Conservation (phyloP, 2,113 vertebrate species). For the Spermophilus dauricus region DNA sequence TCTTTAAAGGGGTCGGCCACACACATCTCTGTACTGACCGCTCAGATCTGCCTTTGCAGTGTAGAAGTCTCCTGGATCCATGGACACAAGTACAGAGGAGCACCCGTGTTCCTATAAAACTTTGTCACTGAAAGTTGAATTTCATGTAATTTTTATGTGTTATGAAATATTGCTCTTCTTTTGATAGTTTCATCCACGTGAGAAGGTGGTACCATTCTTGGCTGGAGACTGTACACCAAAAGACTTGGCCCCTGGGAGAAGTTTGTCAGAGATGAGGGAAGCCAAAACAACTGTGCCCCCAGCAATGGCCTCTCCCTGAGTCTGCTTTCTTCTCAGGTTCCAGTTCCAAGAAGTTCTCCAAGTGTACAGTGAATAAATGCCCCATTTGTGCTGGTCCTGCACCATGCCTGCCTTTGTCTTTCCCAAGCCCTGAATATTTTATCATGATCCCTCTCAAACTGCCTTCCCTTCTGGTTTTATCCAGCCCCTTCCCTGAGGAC, state of each 20-base stretch:
- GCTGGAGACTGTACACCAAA: background rate
- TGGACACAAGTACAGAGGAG: background rate
- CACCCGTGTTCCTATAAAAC: background rate
- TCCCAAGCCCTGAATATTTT: background rate
- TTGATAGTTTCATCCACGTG: background rate
- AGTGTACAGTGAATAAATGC: background rate
- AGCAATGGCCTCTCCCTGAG: too few relatives aligned
- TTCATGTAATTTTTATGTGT: background rate
- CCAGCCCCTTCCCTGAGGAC: background rate
- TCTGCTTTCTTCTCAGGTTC: background rate
- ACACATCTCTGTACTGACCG: background rate
- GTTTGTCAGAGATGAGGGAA: too few relatives aligned
- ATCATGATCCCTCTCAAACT: background rate
- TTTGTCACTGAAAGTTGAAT: background rate
- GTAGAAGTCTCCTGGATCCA: too few relatives aligned
- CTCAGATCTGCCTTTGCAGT: background rate
- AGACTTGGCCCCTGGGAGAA: too few relatives aligned
- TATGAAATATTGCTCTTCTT: background rate
- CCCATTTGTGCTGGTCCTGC: background rate
- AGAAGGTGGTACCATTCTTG: background rate
- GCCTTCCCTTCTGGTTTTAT: background rate
- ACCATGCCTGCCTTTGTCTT: background rate
- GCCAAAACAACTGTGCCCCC: background rate
- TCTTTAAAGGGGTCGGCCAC: background rate
- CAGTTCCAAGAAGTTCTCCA: background rate